Evolutionary conservation across 2,888 invertebrate species (phyloP).

Genomic region (Leucophora obtusa): DNA sequence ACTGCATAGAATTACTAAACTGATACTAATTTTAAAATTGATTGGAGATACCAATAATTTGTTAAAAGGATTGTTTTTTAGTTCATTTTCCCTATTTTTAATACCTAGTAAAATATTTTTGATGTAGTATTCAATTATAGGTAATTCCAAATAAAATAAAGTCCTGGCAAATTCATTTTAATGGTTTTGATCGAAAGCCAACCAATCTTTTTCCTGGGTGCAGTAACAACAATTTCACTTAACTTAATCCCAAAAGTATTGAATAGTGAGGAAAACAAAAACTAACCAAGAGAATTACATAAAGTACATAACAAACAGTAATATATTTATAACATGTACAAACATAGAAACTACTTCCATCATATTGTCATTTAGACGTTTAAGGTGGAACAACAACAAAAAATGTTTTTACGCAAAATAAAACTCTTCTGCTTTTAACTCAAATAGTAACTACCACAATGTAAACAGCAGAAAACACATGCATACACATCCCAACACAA

Average conservation of each 20-base stretch:
- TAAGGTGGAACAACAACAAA: conserved; percentile 34
- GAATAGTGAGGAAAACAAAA: background rate
- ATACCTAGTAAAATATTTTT: too few relatives aligned
- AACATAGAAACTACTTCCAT: conserved; percentile 28
- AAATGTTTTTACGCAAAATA: conserved; percentile 6
- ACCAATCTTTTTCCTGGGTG: too few relatives aligned
- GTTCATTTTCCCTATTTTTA: too few relatives aligned
- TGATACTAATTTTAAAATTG: too few relatives aligned
- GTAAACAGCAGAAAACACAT: conserved; percentile 31
- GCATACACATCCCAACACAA: too few relatives aligned
- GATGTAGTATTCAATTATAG: too few relatives aligned
- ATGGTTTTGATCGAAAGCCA: too few relatives aligned
- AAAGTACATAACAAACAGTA: conserved; percentile 21
- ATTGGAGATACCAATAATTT: too few relatives aligned
- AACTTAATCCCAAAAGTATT: conserved; percentile 5
- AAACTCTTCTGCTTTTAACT: conserved; percentile 13
- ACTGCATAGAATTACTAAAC: too few relatives aligned
- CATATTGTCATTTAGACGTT: conserved; percentile 58
- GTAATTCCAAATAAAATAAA: too few relatives aligned
- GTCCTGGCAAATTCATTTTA: too few relatives aligned
- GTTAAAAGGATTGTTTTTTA: too few relatives aligned
- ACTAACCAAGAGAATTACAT: background rate
- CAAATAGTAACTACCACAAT: conserved; percentile 24
- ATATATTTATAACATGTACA: background rate
- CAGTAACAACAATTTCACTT: background rate